Evolutionary conservation across 2,113 vertebrate genomes (phyloP), one percentile per base, ranked within the genome.

Genomic region (Phyllostomus discolor): DNA sequence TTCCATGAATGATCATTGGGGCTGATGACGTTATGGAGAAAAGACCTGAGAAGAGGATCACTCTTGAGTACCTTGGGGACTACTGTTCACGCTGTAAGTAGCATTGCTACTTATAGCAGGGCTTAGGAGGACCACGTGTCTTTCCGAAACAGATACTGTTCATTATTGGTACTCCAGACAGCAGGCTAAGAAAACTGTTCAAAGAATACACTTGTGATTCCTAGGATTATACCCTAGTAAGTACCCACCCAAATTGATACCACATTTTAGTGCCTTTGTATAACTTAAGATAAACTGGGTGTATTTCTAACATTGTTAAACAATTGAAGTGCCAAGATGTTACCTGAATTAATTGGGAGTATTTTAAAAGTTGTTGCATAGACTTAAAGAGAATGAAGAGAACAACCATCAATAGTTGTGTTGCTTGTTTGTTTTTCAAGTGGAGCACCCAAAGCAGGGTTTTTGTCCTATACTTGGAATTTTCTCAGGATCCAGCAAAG

Each of bases 401-500:
- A 84, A 88, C 24, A 24, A 10, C 35, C 64, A 3, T 20, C 16
- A 12, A 24, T 28, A 17, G 41, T 59, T 78, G 26, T 70, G 24
- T 78, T 50, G 54, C 79, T 78, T 31, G 33, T 54, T 84, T 46
- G 67, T 43, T 92, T 92, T 38, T 78, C 48, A 89, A 35, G 26
- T 82, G 33, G 48, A 67, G 14, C 22, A 19, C 57, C 43, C 54
- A 41, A 66, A 28, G 54, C 35, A 69, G 57, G 19, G 11, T 50
- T 91, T 91, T 87, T 94, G 70, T 24, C 84, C 64, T 72, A 3
- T 79, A 33, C 64, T 10, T 81, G 93, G 35, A 83, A 83, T 90
- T 66, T 92, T 94, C 76, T 95, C 33, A 50, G 57, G 76, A 92
- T 90, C 76, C 52, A 57, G 43, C 80, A 62, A 89, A 87, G 28